Conservation (phyloP, 2,888 invertebrate species). For the Bedellia somnulentella region DNA sequence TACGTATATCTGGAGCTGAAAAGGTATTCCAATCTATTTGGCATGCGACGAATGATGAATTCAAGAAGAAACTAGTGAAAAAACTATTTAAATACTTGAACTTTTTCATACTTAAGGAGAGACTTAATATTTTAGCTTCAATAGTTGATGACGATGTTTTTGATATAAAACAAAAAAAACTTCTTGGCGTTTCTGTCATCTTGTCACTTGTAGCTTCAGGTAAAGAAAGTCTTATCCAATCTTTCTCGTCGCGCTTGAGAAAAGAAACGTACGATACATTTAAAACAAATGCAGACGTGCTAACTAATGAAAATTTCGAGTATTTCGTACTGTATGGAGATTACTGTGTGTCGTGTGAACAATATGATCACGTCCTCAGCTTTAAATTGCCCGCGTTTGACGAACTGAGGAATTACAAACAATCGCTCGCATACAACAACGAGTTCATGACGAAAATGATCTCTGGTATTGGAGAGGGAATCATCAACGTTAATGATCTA, state of each 20-base stretch:
- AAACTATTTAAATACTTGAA: background rate
- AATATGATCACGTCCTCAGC: background rate
- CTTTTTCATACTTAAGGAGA: background rate
- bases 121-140: background rate
- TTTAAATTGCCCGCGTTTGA: background rate
- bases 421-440: background rate
- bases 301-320: background rate
- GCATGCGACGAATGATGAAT: no score
- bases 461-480: background rate
- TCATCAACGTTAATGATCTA: background rate
- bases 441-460: background rate
- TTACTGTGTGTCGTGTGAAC: background rate
- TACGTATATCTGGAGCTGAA: no score
- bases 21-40: no score
- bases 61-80: no score
- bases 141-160: background rate
- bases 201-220: no score
- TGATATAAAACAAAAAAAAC: background rate
- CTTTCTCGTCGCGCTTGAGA: background rate
- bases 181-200: no score
- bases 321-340: background rate
- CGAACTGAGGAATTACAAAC: background rate
- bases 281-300: background rate
- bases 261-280: background rate
- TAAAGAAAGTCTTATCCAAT: no score